Percentiles rank a stretch among this genome's conserved stretches.
These are phyloP conservation scores for Cricetomys ansorgei DNA, from an alignment of 2,113 vertebrate genomes.

Conservation along the genomic window DNA sequence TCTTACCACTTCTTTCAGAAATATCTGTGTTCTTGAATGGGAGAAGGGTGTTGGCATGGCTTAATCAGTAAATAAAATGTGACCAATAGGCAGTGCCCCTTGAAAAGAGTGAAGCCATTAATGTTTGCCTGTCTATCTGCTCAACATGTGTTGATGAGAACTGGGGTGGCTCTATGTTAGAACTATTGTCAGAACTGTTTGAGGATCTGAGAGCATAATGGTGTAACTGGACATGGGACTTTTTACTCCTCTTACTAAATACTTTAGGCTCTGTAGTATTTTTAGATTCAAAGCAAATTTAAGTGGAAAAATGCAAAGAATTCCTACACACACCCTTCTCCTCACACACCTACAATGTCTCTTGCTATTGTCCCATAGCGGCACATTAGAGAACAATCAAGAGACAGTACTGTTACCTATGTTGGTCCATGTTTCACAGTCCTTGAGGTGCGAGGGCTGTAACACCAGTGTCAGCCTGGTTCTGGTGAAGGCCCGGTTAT, in stretches of 20 bases:
- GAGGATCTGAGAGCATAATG: background rate
- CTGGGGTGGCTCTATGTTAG: background rate
- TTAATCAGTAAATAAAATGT: background rate
- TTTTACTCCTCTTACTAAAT: background rate
- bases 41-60: fast-evolving
- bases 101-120: background rate
- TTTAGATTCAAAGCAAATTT: background rate
- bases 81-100: background rate
- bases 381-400: background rate
- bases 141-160: background rate
- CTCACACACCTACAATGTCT: background rate
- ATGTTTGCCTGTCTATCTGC: background rate
- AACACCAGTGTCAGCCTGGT: background rate
- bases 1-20: background rate
- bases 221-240: background rate
- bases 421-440: background rate
- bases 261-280: background rate
- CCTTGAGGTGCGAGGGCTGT: background rate
- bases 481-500: background rate
- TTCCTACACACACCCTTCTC: background rate
- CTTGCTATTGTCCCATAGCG: background rate
- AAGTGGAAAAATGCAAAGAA: background rate
- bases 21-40: background rate
- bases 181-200: background rate
- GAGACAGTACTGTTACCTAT: background rate